Evolutionary conservation across 2,888 invertebrate genomes (phyloP), one percentile per base, ranked within the genome.

Genomic region (Isoperla grammatica): DNA sequence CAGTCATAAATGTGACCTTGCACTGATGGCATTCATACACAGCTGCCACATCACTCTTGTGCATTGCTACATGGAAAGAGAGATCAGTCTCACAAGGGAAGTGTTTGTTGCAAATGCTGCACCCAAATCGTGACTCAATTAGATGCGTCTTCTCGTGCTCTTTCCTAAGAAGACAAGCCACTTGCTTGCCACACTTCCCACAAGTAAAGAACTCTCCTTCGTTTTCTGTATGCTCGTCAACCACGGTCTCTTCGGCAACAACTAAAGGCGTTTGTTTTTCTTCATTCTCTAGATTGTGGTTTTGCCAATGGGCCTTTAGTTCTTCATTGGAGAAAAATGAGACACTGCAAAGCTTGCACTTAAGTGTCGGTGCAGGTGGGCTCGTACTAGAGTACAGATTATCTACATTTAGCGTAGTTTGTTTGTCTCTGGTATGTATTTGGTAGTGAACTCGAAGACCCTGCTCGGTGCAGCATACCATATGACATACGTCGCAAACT

Each of bases 1-100:
- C 71, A 0, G 83, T 84, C 40, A 77, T 80, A 66, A 90, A 89
- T 67, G 86, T 84, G 63, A 84, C 81, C 69, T 89, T 89, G 67
- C 90, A 90, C 13, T 85, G 79, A 9, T 79, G 74, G 66, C 90
- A 90, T 66, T 79, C 78, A 65, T 78, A 78, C n/a, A n/a, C n/a
- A n/a, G n/a, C n/a, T 60, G 78, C 79, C 1, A 81, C 77, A 8
- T 76, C 75, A 11, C 78, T 78, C 19, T 76, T 75, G 69, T 90
- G 90, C 55, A 84, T 81, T 60, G 83, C 81, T 74, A 84, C 82
- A 68, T 90, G 89, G 1, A 87, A 79, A 1, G 74, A 72, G 66
- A 58, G 35, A 50, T 45, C 29, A 12, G 17, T 43, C 45, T 54
- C 40, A n/a, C 20, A 43, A 12, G 45, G 17, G 12, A 45, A 45